A percentile compares a stretch with the other conserved stretches of the same genome.
These are phyloP conservation scores for Rhynchotus rufescens DNA, from an alignment of 2,797 vertebrate genomes.

Conservation along the genomic window DNA sequence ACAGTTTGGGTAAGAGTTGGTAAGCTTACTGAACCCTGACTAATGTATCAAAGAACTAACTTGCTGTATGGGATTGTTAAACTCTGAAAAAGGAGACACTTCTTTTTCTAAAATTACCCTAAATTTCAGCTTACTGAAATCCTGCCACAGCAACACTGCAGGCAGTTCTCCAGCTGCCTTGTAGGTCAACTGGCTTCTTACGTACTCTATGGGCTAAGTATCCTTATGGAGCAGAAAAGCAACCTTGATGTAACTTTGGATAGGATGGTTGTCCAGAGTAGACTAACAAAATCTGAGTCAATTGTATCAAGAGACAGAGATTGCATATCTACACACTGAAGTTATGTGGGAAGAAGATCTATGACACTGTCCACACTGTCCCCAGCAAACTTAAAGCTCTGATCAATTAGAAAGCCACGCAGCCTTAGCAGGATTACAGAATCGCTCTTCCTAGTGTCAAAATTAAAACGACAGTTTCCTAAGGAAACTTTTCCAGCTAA, in stretches of 20 bases:
- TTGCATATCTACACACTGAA: rapidly evolving
- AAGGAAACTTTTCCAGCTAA: background rate
- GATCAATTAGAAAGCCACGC: background rate
- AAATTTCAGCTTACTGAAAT: background rate
- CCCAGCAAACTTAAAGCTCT: background rate
- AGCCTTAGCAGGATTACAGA: background rate
- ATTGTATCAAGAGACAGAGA: rapidly evolving
- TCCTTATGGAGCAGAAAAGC: background rate
- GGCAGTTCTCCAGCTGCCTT: background rate
- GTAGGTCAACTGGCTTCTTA: background rate
- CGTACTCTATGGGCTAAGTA: background rate
- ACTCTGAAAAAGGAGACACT: background rate
- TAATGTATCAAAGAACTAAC: background rate
- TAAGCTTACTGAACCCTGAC: background rate
- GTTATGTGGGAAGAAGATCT: background rate
- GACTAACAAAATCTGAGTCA: background rate
- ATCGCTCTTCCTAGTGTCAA: background rate
- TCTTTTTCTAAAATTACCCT: background rate
- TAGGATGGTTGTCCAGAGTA: background rate
- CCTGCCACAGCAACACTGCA: background rate
- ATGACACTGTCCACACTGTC: background rate
- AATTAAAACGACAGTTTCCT: background rate
- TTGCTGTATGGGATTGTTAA: background rate
- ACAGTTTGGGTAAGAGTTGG: background rate
- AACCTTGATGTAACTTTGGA: background rate